Base-by-base conservation (phyloP, 2,888 invertebrate genomes). In the Euproctis similis region DNA sequence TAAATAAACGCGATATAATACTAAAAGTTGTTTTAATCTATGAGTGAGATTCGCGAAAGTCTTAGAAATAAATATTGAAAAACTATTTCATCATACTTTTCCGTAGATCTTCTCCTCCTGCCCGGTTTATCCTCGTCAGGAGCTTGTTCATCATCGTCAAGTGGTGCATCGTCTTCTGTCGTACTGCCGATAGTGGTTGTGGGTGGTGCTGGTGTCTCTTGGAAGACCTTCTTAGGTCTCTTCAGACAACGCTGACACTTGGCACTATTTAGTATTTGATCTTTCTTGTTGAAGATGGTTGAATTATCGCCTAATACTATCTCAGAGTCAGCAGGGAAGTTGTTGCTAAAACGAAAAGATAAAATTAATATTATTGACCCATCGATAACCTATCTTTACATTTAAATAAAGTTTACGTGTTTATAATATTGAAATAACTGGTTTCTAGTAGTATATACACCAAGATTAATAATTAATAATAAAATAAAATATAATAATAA, bases 271-370 rank as follows among this genome's bases (percentile, higher is more conserved):
- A 69, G 36, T 0, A 36, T 42, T 0, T 50, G 40, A 11, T 72
- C 68, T 1, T 46, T 39, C 1, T 30, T 42, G 33, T 66, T 52
- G 44, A 46, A 68, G 7, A 59, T 34, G 0, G 75, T 59, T 12
- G 64, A 80, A 1, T 88, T 89, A 53, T 94, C 93, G 0, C 94
- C 94, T 41, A 94, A 77, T 51, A 93, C 89, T 16, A 94, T 74
- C 55, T 92, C 92, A 0, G 88, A 80, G 19, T 88, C 87, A 3
- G 87, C 73, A 2, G 88, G 80, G 50, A 73, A 84, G 10, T 58
- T 82, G 17, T 89, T 85, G 47, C 90, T 90, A 55, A 53, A 63
- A 37, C 3, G 8, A 4, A 29, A 18, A 14, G 4, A 14, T 14
- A 14, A 4, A 14, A 14, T n/a, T n/a, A n/a, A n/a, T n/a, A n/a